Percentiles rank a stretch among this genome's conserved stretches.
phyloP scores from a whole-genome alignment of 2,888 invertebrate genomes.

The Eupsilia transversa region DNA sequence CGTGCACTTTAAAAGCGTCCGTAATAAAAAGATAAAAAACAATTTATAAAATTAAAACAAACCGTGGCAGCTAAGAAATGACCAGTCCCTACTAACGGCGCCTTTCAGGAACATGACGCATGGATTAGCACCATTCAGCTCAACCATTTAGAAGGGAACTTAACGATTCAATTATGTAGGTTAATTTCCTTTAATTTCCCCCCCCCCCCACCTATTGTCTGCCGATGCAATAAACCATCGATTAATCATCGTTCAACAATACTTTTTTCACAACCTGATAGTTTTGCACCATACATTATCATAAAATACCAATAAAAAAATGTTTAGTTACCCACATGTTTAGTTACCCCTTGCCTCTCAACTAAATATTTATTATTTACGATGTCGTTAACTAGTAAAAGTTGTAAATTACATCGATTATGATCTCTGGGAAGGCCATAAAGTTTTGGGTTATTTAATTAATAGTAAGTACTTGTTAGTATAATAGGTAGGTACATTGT shows the following conservation, averaged over 20 bases:
- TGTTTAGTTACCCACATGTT: conserved; percentile 59
- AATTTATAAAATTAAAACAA: no score
- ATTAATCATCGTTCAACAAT: conserved; percentile 10
- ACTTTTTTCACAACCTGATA: conserved; percentile 27
- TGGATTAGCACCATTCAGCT: no score
- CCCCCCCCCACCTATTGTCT: neutral
- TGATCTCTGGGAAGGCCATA: conserved; percentile 71
- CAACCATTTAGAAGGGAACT: no score
- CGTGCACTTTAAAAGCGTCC: no score
- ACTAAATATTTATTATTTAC: conserved; percentile 76
- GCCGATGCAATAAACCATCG: conserved; percentile 9
- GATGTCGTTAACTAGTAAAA: conserved; percentile 81
- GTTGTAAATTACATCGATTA: conserved; percentile 81
- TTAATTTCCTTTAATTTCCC: neutral
- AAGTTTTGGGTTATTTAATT: conserved; percentile 71
- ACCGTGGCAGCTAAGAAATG: no score
- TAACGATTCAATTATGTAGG: no score
- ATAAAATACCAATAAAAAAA: conserved; percentile 57
- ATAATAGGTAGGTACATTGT: conserved; percentile 20
- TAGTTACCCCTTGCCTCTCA: conserved; percentile 62
- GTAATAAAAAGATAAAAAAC: no score
- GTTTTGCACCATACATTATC: conserved; percentile 57
- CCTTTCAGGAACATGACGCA: no score
- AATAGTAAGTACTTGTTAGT: conserved; percentile 54
- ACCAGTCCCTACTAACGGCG: no score